Evolutionary conservation across 2,113 vertebrate genomes (phyloP), one percentile per base, ranked within the genome.

Genomic region (Henicopernis longicauda): DNA sequence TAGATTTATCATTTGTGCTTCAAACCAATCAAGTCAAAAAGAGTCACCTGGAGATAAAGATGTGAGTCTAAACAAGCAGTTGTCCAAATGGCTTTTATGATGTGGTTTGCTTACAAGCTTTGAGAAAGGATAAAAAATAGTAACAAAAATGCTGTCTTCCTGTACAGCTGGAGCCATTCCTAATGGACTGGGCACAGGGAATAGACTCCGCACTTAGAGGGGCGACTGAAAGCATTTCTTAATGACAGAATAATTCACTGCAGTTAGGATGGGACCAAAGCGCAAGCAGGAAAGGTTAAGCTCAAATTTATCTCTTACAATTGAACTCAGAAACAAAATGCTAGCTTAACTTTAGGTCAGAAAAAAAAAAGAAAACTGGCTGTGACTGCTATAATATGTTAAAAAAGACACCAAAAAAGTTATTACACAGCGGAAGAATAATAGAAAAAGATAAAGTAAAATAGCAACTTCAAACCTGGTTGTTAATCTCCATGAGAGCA

Each of bases 1-100:
- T 89, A 94, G 88, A 84, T 90, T 86, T 84, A 91, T 55, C 90
- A 92, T 86, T 90, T 94, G 79, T 67, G 82, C 92, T 96, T 96
- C 90, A 95, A 96, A 73, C 57, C 79, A 92, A 67, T 26, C 85
- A 92, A 78, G 82, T 81, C 76, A 94, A 81, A 96, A 84, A 81
- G 50, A 93, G 82, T 29, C 47, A 93, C 80, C 72, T 91, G 82
- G 72, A 92, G 88, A 86, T 61, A 93, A 89, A 96, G 86, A 94
- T 0, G 16, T 50, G 63, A 93, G 69, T 84, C 96, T 94, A 34
- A 94, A 80, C 74, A 86, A 88, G 90, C 62, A 77, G 74, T 42
- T 82, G 80, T 50, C 55, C 3, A 3, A 72, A 88, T 18, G 71
- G 65, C 36, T 63, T 82, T 67, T 63, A 54, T 71, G 69, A 62